phyloP scores from a whole-genome alignment of 2,113 vertebrate genomes.

The Eulacestoma nigropectus region DNA sequence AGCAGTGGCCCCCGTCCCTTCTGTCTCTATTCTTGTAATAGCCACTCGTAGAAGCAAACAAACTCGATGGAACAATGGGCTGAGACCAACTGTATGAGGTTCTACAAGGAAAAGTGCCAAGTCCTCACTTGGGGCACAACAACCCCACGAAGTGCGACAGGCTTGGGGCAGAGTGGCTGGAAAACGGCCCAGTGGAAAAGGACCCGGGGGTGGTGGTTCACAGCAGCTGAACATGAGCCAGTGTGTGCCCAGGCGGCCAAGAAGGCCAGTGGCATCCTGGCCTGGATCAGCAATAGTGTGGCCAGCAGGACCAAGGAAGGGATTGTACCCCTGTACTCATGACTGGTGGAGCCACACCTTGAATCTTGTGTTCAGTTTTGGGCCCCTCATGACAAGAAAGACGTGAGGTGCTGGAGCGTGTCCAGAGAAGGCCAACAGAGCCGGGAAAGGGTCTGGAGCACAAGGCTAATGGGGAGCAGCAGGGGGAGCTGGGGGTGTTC shows the following conservation, averaged over 20 bases:
- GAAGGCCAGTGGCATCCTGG: neutral
- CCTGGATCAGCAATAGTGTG: neutral
- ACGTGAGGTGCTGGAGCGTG: fast-evolving
- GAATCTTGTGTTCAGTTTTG: neutral
- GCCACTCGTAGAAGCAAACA: neutral
- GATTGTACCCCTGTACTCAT: too few relatives aligned
- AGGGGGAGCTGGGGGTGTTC: neutral
- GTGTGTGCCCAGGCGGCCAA: too few relatives aligned
- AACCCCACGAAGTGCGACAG: fast-evolving
- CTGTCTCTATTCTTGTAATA: neutral
- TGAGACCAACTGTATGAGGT: neutral
- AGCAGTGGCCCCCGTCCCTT: neutral
- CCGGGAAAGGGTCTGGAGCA: neutral
- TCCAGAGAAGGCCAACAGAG: neutral
- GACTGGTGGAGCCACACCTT: neutral
- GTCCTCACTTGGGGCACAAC: neutral
- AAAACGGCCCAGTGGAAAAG: neutral
- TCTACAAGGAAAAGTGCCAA: neutral
- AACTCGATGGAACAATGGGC: neutral
- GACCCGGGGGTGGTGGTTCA: neutral
- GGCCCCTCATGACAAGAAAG: neutral
- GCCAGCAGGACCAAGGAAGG: neutral
- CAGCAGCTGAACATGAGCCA: neutral
- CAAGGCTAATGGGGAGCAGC: neutral
- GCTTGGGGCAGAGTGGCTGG: neutral